These are phyloP conservation scores for Hippocampus abdominalis DNA, from an alignment of 2,113 vertebrate species.

Conservation along the genomic window DNA sequence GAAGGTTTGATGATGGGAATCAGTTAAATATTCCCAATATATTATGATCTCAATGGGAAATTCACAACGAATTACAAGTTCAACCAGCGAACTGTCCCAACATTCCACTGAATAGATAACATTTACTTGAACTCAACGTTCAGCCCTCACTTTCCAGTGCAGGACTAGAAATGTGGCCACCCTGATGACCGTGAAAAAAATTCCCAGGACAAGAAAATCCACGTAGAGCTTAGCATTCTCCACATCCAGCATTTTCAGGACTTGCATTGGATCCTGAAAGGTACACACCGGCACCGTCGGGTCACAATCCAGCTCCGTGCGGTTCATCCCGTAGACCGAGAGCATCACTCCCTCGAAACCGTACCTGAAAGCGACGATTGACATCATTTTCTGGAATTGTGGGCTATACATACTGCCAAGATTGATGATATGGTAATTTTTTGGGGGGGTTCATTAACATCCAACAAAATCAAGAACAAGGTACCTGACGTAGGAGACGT, in stretches of 20 bases:
- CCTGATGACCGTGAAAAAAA: constrained; percentile 87
- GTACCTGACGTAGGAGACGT: constrained; percentile 96
- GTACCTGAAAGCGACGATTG: constrained; percentile 73
- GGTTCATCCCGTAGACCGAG: constrained; percentile 95
- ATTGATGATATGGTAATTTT: neutral
- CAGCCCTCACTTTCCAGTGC: constrained; percentile 91
- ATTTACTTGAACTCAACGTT: constrained; percentile 75
- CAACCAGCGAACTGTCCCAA: neutral
- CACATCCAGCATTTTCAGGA: constrained; percentile 87
- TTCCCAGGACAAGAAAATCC: constrained; percentile 91
- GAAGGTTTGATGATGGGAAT: no score
- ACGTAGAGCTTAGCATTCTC: constrained; percentile 92
- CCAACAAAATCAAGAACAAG: neutral
- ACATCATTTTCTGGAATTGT: neutral
- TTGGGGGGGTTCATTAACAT: neutral
- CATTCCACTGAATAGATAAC: neutral
- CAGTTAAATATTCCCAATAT: neutral
- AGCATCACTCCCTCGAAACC: constrained; percentile 96
- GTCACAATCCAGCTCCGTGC: constrained; percentile 83
- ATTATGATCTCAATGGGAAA: neutral
- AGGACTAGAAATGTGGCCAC: constrained; percentile 91
- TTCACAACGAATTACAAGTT: neutral
- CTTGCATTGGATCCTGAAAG: constrained; percentile 85
- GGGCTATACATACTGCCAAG: neutral
- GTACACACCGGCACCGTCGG: constrained; percentile 73